Conservation (phyloP, 2,888 invertebrate species). For the Scaptomyza reducta region DNA sequence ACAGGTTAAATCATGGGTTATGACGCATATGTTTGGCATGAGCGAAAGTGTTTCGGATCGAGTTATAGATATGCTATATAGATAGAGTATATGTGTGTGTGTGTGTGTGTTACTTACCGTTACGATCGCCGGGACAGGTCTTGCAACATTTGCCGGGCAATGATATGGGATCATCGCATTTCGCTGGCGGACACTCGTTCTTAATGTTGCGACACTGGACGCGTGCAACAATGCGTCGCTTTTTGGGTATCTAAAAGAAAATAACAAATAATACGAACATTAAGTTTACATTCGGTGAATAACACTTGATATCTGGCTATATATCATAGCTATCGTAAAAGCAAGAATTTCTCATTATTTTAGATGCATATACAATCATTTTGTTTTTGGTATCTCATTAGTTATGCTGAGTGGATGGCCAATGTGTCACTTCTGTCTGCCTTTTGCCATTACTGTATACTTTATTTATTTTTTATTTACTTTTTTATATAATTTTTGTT, state of each 20-base stretch:
- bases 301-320: too few relatives aligned
- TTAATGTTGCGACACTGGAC: slow-evolving; percentile 96
- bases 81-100: background rate
- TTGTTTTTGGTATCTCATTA: slow-evolving; percentile 41
- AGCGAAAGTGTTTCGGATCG: slow-evolving; percentile 5
- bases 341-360: background rate
- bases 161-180: slow-evolving; percentile 93
- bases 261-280: slow-evolving; percentile 6
- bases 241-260: slow-evolving; percentile 91
- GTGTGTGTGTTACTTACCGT: slow-evolving; percentile 86
- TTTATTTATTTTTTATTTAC: slow-evolving; percentile 68
- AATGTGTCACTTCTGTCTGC: slow-evolving; percentile 66
- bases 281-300: background rate
- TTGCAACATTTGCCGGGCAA: slow-evolving; percentile 96
- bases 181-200: slow-evolving; percentile 94
- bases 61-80: background rate
- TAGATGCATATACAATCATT: background rate
- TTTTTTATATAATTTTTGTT: slow-evolving; percentile 63
- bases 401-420: slow-evolving; percentile 62
- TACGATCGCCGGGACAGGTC: slow-evolving; percentile 92
- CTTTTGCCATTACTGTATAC: slow-evolving; percentile 58
- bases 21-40: slow-evolving; percentile 58
- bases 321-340: too few relatives aligned
- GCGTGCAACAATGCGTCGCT: slow-evolving; percentile 93
- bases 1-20: background rate